Evolutionary conservation across 2,888 invertebrate genomes (phyloP).

Genomic region (Drosophila barbarae): DNA sequence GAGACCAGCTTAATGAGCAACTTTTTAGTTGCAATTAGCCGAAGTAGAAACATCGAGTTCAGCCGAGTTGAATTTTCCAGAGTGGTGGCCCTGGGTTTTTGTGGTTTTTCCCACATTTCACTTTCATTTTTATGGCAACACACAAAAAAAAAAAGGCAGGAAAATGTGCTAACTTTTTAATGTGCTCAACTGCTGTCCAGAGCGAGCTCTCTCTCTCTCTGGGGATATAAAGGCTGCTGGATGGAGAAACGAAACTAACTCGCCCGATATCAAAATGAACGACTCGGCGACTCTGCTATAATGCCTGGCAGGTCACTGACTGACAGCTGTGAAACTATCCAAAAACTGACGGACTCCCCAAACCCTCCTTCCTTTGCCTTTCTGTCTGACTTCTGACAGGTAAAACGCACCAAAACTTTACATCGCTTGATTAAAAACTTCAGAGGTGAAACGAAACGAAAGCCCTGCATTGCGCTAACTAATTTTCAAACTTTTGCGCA

Average conservation of each 20-base stretch:
- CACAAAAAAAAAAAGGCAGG: neutral
- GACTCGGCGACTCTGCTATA: slow-evolving; percentile 25
- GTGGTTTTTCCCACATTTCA: slow-evolving; percentile 42
- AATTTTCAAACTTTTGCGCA: slow-evolving; percentile 14
- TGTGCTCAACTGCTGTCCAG: slow-evolving; percentile 54
- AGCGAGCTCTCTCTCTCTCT: neutral
- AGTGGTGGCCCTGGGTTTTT: slow-evolving; percentile 15
- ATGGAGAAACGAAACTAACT: slow-evolving; percentile 2
- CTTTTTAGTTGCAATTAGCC: slow-evolving; percentile 67
- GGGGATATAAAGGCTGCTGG: neutral
- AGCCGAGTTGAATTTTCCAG: slow-evolving; percentile 9
- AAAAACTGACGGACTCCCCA: neutral
- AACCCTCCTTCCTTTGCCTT: neutral
- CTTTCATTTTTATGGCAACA: slow-evolving; percentile 36
- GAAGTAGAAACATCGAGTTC: slow-evolving; percentile 10
- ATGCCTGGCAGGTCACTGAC: slow-evolving; percentile 24
- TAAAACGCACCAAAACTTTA: slow-evolving; percentile 15
- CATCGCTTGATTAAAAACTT: slow-evolving; percentile 26
- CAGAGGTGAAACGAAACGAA: neutral
- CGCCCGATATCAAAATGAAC: slow-evolving; percentile 24
- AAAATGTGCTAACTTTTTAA: slow-evolving; percentile 61
- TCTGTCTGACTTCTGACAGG: slow-evolving; percentile 6
- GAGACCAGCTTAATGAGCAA: slow-evolving; percentile 58
- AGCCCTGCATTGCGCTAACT: slow-evolving; percentile 18
- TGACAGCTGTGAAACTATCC: slow-evolving; percentile 33